Evolutionary conservation across 2,888 invertebrate genomes (phyloP).

Genomic region (Plagodis dolabraria): DNA sequence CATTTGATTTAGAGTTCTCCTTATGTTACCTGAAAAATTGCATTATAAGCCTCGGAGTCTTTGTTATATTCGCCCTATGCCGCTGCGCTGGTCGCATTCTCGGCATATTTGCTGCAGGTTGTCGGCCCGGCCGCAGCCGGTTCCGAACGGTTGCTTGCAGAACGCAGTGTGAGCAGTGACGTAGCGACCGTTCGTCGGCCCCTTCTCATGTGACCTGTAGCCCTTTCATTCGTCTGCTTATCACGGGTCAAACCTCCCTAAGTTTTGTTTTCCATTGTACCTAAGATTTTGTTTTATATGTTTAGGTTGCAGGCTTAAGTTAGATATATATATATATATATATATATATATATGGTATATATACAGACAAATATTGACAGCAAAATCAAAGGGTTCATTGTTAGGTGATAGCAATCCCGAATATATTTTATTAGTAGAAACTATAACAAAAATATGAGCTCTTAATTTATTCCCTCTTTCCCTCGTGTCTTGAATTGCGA

Average conservation of each 20-base stretch:
- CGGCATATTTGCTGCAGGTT: constrained; percentile 75
- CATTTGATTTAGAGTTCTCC: not conserved
- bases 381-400: no score
- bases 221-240: constrained; percentile 28
- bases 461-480: no score
- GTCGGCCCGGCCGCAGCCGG: constrained; percentile 74
- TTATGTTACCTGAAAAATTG: constrained; percentile 8
- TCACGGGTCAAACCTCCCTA: no score
- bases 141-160: constrained; percentile 68
- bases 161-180: constrained; percentile 61
- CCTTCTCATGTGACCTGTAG: constrained; percentile 38
- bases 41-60: constrained; percentile 30
- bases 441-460: no score
- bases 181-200: constrained; percentile 61
- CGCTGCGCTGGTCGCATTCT: constrained; percentile 71
- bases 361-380: no score
- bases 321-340: no score
- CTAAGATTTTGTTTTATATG: no score
- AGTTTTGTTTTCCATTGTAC: no score
- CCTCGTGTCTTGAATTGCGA: not conserved
- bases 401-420: no score
- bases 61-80: constrained; percentile 16
- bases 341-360: no score
- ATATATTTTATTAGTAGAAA: no score
- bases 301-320: no score